Evolutionary conservation across 1,140 invertebrate genomes (phyloP).

Genomic region (Drosophila paulistorum): DNA sequence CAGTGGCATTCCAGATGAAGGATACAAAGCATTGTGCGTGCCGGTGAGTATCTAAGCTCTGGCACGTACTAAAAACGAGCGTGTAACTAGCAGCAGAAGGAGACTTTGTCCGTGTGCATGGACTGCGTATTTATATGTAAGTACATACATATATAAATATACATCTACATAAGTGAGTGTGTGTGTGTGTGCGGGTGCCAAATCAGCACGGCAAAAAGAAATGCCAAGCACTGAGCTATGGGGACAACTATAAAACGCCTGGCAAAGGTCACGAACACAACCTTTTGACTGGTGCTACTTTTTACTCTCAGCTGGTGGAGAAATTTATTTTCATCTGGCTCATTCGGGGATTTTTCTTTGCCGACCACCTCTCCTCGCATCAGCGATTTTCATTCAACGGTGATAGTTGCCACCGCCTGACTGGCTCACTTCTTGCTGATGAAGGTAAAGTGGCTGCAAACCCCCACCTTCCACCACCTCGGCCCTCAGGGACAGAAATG

Average conservation of each 20-base stretch:
- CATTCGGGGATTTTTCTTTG: constrained; percentile 28
- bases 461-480: constrained; percentile 15
- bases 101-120: constrained; percentile 14
- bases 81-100: constrained; percentile 46
- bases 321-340: constrained; percentile 61
- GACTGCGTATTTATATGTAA: not conserved
- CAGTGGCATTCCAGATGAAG: constrained; percentile 17
- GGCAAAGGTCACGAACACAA: constrained; percentile 79
- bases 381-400: constrained; percentile 76
- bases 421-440: constrained; percentile 7
- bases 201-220: constrained; percentile 70
- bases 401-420: constrained; percentile 57
- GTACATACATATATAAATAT: not conserved
- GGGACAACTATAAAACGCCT: constrained; percentile 71
- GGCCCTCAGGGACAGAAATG: constrained; percentile 1
- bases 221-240: constrained; percentile 62
- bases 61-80: constrained; percentile 53
- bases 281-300: constrained; percentile 66
- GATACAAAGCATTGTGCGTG: constrained; percentile 47
- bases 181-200: constrained; percentile 45
- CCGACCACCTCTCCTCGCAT: constrained; percentile 44
- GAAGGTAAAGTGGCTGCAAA: constrained; percentile 38
- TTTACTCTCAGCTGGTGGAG: constrained; percentile 29
- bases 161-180: not conserved
- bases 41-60: constrained; percentile 51